Evolutionary conservation across 35 echinoderm and acorn worm species (phyloP).

Genomic region (Diadema setosum): DNA sequence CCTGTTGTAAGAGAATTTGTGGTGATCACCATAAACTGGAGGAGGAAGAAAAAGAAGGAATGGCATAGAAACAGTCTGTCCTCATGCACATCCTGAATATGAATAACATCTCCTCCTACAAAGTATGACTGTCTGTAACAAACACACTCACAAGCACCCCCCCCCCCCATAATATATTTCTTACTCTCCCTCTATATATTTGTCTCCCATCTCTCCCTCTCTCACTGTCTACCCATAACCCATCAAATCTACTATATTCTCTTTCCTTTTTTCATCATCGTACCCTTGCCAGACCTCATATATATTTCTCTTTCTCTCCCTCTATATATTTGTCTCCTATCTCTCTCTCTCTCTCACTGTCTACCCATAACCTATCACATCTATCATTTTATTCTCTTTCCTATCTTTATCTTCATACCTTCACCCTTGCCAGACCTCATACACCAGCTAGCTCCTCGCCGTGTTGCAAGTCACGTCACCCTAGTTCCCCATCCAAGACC

Average conservation of each 20-base stretch:
- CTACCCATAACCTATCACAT: neutral
- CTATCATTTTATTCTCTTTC: neutral
- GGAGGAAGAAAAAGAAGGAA: no score
- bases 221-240: neutral
- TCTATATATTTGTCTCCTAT: neutral
- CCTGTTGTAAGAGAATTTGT: no score
- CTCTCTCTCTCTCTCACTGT: neutral
- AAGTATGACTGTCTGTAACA: no score
- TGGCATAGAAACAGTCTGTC: no score
- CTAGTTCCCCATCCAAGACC: neutral
- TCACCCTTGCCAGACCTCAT: neutral
- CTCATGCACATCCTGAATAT: no score
- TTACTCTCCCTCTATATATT: neutral
- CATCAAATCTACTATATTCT: neutral
- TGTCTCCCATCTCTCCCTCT: neutral
- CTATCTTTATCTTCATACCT: neutral
- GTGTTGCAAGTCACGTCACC: neutral
- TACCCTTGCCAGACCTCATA: neutral
- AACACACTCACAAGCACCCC: no score
- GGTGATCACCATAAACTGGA: no score
- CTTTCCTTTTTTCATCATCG: neutral
- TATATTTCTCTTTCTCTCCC: neutral
- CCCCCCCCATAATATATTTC: neutral
- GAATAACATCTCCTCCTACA: no score
- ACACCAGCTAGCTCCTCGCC: neutral